A percentile compares a stretch with the other conserved stretches of the same genome.
phyloP scores from a whole-genome alignment of 2,888 invertebrate species.

The Junonia oenone region DNA sequence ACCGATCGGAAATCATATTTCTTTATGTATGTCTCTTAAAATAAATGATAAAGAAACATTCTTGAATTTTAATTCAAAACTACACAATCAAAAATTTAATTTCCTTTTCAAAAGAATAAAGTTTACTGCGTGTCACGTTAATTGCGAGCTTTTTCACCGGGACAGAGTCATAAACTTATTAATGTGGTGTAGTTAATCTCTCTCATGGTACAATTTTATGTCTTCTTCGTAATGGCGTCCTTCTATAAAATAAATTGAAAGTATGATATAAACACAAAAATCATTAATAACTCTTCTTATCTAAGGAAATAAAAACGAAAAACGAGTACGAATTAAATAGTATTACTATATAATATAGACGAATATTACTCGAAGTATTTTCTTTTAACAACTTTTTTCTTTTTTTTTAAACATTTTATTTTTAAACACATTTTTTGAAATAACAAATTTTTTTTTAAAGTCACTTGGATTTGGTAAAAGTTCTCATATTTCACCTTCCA shows the following conservation, averaged over 20 bases:
- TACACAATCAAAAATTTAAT: constrained; percentile 29
- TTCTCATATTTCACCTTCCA: too few species aligned
- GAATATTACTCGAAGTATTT: too few species aligned
- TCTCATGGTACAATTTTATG: constrained; percentile 29
- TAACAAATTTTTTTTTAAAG: too few species aligned
- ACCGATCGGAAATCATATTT: too few species aligned
- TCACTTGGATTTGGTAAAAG: too few species aligned
- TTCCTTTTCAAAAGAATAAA: constrained; percentile 27
- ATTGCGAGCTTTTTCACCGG: constrained; percentile 34
- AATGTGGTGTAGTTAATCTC: constrained; percentile 34
- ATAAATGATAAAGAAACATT: neutral
- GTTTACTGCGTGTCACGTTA: constrained; percentile 34
- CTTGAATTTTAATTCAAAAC: constrained; percentile 14
- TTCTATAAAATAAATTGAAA: neutral
- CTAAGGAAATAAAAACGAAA: neutral
- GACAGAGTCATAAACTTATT: constrained; percentile 36
- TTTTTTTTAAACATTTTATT: too few species aligned
- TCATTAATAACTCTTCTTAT: neutral
- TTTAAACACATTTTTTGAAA: too few species aligned
- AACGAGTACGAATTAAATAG: too few species aligned
- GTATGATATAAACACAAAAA: neutral
- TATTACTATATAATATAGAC: too few species aligned
- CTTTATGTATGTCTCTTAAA: too few species aligned
- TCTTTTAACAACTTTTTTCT: too few species aligned
- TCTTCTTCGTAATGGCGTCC: constrained; percentile 12